Evolutionary conservation across 2,888 invertebrate species (phyloP).

Genomic region (Carterocephalus palaemon): DNA sequence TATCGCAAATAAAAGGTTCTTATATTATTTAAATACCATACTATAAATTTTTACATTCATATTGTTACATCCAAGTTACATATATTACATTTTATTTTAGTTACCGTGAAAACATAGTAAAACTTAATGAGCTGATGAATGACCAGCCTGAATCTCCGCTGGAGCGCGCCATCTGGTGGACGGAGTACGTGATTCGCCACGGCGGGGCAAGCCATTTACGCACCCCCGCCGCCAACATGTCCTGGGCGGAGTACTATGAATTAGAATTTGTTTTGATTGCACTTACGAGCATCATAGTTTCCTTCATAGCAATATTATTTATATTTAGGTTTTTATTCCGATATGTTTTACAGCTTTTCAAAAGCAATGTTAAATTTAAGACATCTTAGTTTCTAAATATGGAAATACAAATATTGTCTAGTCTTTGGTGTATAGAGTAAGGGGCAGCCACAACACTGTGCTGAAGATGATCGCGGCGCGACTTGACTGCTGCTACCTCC

Average conservation of each 20-base stretch:
- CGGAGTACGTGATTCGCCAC: constrained; percentile 32
- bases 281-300: not conserved
- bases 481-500: no score
- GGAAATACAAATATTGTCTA: no score
- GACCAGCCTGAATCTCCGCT: constrained; percentile 22
- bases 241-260: constrained; percentile 29
- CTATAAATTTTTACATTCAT: no score
- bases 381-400: no score
- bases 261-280: constrained; percentile 17
- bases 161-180: constrained; percentile 36
- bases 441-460: no score
- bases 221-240: constrained; percentile 28
- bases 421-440: no score
- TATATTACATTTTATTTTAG: constrained; percentile 26
- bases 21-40: not conserved
- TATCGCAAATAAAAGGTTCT: constrained; percentile 38
- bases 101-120: constrained; percentile 29
- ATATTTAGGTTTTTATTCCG: no score
- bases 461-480: no score
- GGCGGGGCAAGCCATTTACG: constrained; percentile 32
- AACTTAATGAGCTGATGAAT: constrained; percentile 27
- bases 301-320: no score
- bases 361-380: no score
- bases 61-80: not conserved
- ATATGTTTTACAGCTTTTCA: no score